Evolutionary conservation across 2,888 invertebrate genomes (phyloP).

Genomic region (Pammene fasciana): DNA sequence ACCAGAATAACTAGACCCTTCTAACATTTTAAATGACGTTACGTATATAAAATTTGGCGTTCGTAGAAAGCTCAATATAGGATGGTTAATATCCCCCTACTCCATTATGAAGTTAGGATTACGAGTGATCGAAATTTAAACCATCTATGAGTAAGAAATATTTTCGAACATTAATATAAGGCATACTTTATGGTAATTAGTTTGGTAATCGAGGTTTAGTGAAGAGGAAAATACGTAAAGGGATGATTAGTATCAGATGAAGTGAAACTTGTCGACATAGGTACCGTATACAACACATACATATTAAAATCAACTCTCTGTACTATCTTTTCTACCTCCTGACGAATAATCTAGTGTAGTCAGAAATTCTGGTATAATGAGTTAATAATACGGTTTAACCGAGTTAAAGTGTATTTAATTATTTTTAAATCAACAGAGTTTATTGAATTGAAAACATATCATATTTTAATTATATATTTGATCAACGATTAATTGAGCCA

Average conservation of each 20-base stretch:
- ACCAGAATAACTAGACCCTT: slow-evolving; percentile 29
- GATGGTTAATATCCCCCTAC: slow-evolving; percentile 40
- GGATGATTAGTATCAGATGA: background rate
- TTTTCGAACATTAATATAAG: slow-evolving; percentile 29
- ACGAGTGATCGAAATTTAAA: slow-evolving; percentile 42
- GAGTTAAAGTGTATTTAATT: too few relatives aligned
- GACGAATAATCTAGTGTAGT: too few relatives aligned
- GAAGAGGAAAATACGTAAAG: background rate
- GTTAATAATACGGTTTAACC: too few relatives aligned
- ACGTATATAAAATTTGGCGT: background rate
- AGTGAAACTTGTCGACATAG: too few relatives aligned
- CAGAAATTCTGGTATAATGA: too few relatives aligned
- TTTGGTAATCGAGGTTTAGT: slow-evolving; percentile 13
- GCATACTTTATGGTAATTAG: slow-evolving; percentile 32
- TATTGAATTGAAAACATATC: too few relatives aligned
- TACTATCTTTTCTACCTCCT: too few relatives aligned
- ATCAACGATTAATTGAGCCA: too few relatives aligned
- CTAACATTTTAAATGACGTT: slow-evolving; percentile 26
- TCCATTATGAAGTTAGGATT: slow-evolving; percentile 43
- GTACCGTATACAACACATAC: too few relatives aligned
- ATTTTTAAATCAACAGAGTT: too few relatives aligned
- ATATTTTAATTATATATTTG: too few relatives aligned
- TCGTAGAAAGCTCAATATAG: slow-evolving; percentile 7
- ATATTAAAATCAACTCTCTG: too few relatives aligned
- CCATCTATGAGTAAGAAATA: slow-evolving; percentile 40